phyloP scores from a whole-genome alignment of 2,888 invertebrate genomes.

The Thecocarcelia acutangulata region DNA sequence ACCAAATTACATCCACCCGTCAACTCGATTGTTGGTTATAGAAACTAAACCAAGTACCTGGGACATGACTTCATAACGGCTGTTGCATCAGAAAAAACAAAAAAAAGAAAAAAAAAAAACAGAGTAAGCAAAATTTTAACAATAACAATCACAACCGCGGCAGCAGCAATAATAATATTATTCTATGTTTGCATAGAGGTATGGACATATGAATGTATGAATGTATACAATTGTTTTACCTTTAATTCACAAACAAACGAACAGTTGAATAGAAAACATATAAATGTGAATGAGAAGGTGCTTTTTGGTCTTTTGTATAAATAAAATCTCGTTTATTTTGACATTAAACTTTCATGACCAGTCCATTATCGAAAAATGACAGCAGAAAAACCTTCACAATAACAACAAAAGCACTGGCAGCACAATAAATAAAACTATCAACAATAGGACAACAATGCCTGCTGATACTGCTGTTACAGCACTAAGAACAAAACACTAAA shows the following conservation, averaged over 20 bases:
- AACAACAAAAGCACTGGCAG: neutral
- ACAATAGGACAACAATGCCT: slow-evolving; percentile 37
- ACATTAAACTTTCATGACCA: slow-evolving; percentile 59
- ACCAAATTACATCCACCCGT: no score
- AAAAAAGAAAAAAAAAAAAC: neutral
- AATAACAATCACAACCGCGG: slow-evolving; percentile 14
- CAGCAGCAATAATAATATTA: neutral
- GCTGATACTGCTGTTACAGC: slow-evolving; percentile 12
- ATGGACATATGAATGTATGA: neutral
- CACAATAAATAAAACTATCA: slow-evolving; percentile 31
- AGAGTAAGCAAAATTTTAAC: no score
- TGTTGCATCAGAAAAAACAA: slow-evolving; percentile 7
- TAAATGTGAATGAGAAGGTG: neutral
- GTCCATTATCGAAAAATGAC: slow-evolving; percentile 47
- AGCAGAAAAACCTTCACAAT: slow-evolving; percentile 16
- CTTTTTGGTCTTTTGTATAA: slow-evolving; percentile 28
- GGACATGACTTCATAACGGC: slow-evolving; percentile 8
- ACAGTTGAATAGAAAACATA: neutral
- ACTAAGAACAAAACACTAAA: slow-evolving; percentile 23
- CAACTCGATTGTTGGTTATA: slow-evolving; percentile 9
- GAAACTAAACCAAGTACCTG: slow-evolving; percentile 25
- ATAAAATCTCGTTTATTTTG: slow-evolving; percentile 49
- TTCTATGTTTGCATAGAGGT: neutral
- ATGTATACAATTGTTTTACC: neutral
- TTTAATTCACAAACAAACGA: neutral